Evolutionary conservation across 64 coral and sea anemone species (phyloP), one percentile per base, ranked within the genome.

Genomic region (Astreopora myriophthalma): DNA sequence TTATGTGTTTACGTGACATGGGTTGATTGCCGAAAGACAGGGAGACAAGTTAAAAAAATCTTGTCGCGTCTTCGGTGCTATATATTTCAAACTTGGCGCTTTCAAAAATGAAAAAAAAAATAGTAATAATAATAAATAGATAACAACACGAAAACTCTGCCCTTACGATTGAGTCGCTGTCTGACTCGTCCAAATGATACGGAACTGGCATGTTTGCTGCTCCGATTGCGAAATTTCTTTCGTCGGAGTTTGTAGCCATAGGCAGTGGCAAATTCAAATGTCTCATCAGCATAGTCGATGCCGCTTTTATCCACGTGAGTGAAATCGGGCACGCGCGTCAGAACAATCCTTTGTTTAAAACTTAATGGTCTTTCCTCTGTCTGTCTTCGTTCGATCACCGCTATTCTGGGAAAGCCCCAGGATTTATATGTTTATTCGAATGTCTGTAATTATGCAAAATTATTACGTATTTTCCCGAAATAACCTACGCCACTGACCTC

Each of bases 401-500:
- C 80, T 92, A 92, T 90, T 84, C 32, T 92, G 90, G 90, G 90
- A 92, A 92, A 92, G 72, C 46, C 90, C 90, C 80, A 61, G 0
- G 16, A 75, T 33, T 19, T 92, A 85, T 92, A 92, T 92, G 85
- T 60, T 8, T 34, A 58, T 35, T 6, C 35, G 34, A 27, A 10
- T 2, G 5, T 6, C 6, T 14, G 1, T 24, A 3, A 17, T 71
- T 31, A 26, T 27, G 32, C 28, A 12, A 2, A 36, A 33, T 22
- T 10, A 63, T 83, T 38, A 64, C 32, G 32, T 62, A 26, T 76
- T 1, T 48, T 77, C 20, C 24, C 57, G 38, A 37, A 57, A 55
- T 71, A 26, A 27, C 9, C 3, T 2, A 22, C 14, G 34, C 20
- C 0, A 31, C 32, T 79, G 52, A 20, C 89, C 62, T 82, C 89